Percentiles rank a stretch among this genome's conserved stretches.
These are phyloP conservation scores for Scarus forsteni DNA, from an alignment of 2,797 vertebrate species.

Conservation along the genomic window DNA sequence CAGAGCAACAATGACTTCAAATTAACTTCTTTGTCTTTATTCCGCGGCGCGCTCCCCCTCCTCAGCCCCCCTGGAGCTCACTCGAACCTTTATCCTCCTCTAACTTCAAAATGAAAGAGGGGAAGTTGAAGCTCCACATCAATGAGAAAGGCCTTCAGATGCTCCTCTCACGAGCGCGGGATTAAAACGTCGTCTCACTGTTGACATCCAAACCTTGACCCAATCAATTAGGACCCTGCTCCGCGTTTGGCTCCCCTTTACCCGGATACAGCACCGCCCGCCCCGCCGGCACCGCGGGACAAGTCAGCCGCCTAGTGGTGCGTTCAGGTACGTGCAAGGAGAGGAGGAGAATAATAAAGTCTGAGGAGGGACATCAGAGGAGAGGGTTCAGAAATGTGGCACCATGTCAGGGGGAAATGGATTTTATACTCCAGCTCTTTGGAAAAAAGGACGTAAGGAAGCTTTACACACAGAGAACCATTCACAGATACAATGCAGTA, in stretches of 20 bases:
- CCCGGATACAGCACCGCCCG: slow-evolving; percentile 29
- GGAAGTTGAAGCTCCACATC: slow-evolving; percentile 50
- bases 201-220: slow-evolving; percentile 70
- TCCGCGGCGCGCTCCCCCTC: slow-evolving; percentile 51
- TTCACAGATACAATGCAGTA: no score
- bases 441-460: no score
- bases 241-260: slow-evolving; percentile 21
- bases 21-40: slow-evolving; percentile 77
- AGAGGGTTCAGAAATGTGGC: no score
- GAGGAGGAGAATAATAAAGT: background rate
- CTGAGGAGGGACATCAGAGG: background rate
- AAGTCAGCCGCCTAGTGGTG: slow-evolving; percentile 81
- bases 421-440: no score
- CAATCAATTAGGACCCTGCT: slow-evolving; percentile 62
- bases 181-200: slow-evolving; percentile 65
- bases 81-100: slow-evolving; percentile 59
- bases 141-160: slow-evolving; percentile 49
- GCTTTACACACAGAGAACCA: no score
- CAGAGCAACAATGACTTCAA: slow-evolving; percentile 63
- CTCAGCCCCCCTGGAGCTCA: slow-evolving; percentile 53
- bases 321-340: slow-evolving; percentile 34
- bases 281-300: slow-evolving; percentile 40
- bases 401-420: no score
- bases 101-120: slow-evolving; percentile 64
- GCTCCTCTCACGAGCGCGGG: slow-evolving; percentile 51